Percentiles rank a stretch among this genome's conserved stretches.
phyloP scores from a whole-genome alignment of 2,797 vertebrate genomes.

The Glossophaga mutica region DNA sequence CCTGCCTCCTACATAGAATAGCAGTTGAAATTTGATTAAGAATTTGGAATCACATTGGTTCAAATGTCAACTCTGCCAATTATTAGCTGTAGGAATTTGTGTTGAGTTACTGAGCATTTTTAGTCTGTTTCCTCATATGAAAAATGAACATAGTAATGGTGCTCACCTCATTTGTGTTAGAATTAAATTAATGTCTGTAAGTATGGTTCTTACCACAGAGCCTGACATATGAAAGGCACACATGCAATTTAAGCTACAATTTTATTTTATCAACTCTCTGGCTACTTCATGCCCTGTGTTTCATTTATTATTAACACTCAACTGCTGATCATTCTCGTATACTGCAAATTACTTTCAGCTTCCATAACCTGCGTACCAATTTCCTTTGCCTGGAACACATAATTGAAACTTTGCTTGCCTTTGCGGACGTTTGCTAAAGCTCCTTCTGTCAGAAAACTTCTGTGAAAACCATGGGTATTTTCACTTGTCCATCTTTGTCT shows the following conservation, averaged over 20 bases:
- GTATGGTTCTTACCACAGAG: not conserved
- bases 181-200: constrained; percentile 14
- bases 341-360: constrained; percentile 14
- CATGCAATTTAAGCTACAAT: not conserved
- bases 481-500: not conserved
- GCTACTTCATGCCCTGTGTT: not conserved
- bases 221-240: not conserved
- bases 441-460: not conserved
- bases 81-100: not conserved
- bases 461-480: not conserved
- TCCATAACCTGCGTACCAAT: not conserved
- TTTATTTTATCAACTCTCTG: constrained; percentile 36
- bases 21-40: not conserved
- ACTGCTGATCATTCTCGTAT: not conserved
- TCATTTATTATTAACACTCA: constrained; percentile 56
- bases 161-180: not conserved
- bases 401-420: constrained; percentile 19
- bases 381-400: constrained; percentile 27
- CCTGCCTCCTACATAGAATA: not conserved
- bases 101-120: not conserved
- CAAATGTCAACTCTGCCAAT: not conserved
- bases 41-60: not conserved
- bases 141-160: not conserved
- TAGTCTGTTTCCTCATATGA: not conserved
- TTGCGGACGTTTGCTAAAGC: not conserved